Evolutionary conservation across 2,797 vertebrate species (phyloP), one percentile per base, ranked within the genome.

Genomic region (Argentina silus): DNA sequence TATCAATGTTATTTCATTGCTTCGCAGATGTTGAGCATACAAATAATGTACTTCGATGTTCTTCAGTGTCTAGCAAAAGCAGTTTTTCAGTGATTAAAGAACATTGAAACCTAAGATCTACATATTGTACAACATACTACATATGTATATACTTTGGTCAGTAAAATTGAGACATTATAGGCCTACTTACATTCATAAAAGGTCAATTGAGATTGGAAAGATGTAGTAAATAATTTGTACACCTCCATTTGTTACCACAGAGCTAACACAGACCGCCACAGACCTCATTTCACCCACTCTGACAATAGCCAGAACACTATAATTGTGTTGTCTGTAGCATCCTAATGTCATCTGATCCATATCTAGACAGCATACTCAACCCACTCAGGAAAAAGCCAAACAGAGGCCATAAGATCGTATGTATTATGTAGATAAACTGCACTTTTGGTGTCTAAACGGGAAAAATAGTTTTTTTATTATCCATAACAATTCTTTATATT

Each of bases 241-340:
- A 15, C 59, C 21, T 60, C 59, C 6, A 57, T 19, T 9, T 57
- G 19, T 57, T 57, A 19, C 0, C 9, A 2, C 21, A 36, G 12
- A 60, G 5, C 23, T 10, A 60, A 6, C 12, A 60, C 27, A 36
- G 36, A 36, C 57, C 11, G 36, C 7, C 11, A 36, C 57, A 12
- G 50, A 21, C 73, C 69, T 80, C 45, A 51, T 66, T 27, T 42
- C 9, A n/a, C 21, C 7, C 17, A 45, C 48, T 19, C 21, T 53
- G 73, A 87, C 74, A 83, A 12, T 19, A 45, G 75, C 57, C 88
- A 86, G 89, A 86, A 63, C 78, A 71, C 27, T 72, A 67, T 81
- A 83, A 90, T 85, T 83, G 60, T 56, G 59, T 74, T 80, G 44
- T 27, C 7, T n/a, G 21, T 74, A 73, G 70, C 70, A 79, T 81